Conservation (phyloP, 2,113 vertebrate genomes). For the Scopus umbretta region DNA sequence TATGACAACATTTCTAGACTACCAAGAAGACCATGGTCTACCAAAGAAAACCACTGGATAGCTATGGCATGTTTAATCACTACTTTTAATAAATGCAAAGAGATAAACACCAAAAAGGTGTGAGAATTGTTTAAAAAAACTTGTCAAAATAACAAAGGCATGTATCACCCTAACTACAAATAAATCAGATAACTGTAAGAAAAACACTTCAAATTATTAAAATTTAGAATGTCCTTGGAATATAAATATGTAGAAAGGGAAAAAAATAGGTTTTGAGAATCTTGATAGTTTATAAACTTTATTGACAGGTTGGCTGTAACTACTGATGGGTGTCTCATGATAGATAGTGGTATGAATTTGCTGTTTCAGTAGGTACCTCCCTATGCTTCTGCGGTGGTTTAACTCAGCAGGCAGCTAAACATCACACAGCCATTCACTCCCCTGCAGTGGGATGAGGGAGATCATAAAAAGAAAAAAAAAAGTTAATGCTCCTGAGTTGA, state of each 20-base stretch:
- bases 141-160: not conserved
- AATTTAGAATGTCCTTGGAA: not conserved
- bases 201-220: not conserved
- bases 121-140: not conserved
- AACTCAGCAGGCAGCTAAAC: not conserved
- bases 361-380: not conserved
- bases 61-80: not conserved
- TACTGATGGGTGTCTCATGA: fast-evolving
- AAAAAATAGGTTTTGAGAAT: not conserved
- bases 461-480: not conserved
- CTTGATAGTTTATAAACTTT: not conserved
- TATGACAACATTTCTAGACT: not conserved
- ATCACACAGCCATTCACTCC: not conserved
- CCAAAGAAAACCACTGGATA: not conserved
- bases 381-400: no score
- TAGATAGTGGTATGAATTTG: not conserved
- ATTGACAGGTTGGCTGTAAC: not conserved
- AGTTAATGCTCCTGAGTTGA: not conserved
- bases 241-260: not conserved
- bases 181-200: not conserved
- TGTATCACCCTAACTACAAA: not conserved
- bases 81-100: not conserved
- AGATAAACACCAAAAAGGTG: not conserved
- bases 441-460: not conserved
- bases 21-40: not conserved